These are phyloP conservation scores for Pterocles orientalis DNA, from an alignment of 2,113 vertebrate genomes.

Conservation along the genomic window DNA sequence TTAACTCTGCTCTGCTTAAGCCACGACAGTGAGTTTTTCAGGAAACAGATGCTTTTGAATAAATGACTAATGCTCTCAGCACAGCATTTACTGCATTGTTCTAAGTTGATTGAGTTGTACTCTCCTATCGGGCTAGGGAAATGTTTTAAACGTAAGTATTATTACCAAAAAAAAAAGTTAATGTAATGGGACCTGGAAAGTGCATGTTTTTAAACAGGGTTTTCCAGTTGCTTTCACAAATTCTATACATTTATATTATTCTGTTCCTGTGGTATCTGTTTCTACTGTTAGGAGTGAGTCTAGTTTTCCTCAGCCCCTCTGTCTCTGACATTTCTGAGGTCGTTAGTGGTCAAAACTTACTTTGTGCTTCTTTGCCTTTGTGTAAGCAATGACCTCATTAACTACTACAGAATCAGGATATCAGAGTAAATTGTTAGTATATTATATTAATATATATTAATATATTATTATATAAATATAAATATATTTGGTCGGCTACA, in stretches of 20 bases:
- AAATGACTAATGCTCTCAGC: not conserved
- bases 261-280: not conserved
- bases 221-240: not conserved
- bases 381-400: not conserved
- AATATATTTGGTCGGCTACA: not conserved
- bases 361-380: not conserved
- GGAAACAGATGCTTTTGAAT: not conserved
- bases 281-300: not conserved
- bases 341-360: not conserved
- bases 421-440: not conserved
- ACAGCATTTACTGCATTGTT: not conserved
- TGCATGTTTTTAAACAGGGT: not conserved
- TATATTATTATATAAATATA: no score
- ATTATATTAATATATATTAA: no score
- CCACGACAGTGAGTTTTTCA: slow-evolving; percentile 1
- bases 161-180: not conserved
- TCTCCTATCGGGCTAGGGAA: not conserved
- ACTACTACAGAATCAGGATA: not conserved
- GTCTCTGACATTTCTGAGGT: not conserved
- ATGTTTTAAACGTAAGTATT: slow-evolving; percentile 9
- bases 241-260: not conserved
- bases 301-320: not conserved
- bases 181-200: not conserved
- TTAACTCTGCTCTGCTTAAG: no score
- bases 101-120: not conserved